A percentile compares a stretch with the other conserved stretches of the same genome.
These are phyloP conservation scores for Micrasema minimum DNA, from an alignment of 1,140 invertebrate species.

Conservation along the genomic window DNA sequence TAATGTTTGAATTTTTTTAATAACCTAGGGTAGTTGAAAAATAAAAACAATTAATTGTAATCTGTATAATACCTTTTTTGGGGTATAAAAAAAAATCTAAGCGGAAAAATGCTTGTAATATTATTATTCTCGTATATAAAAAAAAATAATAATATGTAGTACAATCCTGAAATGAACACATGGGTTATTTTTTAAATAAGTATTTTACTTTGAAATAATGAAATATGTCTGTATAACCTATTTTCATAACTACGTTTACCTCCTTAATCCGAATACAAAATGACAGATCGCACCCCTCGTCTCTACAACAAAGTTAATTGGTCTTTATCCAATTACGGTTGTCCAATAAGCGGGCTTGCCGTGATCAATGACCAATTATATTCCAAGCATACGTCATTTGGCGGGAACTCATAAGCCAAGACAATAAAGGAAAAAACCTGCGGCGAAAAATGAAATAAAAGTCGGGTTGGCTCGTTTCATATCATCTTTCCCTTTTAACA, in stretches of 20 bases:
- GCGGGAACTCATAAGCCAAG: neutral
- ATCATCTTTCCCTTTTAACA: neutral
- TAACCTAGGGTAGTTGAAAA: too few relatives aligned
- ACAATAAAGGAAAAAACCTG: neutral
- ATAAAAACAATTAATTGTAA: too few relatives aligned
- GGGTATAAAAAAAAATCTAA: too few relatives aligned
- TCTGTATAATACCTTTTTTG: too few relatives aligned
- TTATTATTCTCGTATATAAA: too few relatives aligned
- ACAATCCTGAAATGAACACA: too few relatives aligned
- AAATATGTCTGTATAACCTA: neutral
- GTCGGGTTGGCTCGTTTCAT: neutral
- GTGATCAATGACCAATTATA: conserved; percentile 28
- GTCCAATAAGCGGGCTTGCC: conserved; percentile 9
- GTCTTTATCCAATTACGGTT: conserved; percentile 12
- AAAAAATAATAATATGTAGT: too few relatives aligned
- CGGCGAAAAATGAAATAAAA: neutral
- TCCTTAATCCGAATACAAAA: neutral
- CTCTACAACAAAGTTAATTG: neutral
- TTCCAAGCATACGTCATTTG: neutral
- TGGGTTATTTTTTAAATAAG: too few relatives aligned
- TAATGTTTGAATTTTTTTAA: too few relatives aligned
- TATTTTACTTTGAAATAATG: neutral
- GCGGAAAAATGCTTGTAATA: too few relatives aligned
- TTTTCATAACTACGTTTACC: neutral
- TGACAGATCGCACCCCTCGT: neutral